phyloP scores from a whole-genome alignment of 2,797 vertebrate species.

The Remorina albescens region DNA sequence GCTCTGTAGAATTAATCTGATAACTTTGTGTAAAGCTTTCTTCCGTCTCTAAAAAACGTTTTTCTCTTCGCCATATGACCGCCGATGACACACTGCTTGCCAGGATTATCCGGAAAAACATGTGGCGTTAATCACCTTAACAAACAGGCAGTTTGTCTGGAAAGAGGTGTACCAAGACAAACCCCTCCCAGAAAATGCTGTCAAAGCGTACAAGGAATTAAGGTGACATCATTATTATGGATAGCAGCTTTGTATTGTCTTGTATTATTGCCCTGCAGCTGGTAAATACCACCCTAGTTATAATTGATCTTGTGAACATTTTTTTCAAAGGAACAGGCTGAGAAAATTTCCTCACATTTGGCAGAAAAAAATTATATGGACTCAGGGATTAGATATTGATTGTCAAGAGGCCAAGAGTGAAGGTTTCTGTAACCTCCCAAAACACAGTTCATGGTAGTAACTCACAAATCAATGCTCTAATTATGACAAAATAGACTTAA shows the following conservation, averaged over 20 bases:
- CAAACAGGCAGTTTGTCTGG: slow-evolving; percentile 60
- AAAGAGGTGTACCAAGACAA: slow-evolving; percentile 57
- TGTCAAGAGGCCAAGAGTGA: neutral
- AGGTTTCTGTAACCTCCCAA: neutral
- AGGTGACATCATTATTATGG: slow-evolving; percentile 64
- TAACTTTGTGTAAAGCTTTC: slow-evolving; percentile 5
- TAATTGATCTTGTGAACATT: slow-evolving; percentile 46
- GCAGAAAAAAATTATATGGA: neutral
- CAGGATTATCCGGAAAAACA: slow-evolving; percentile 62
- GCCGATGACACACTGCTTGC: slow-evolving; percentile 38
- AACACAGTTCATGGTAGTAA: too few relatives aligned
- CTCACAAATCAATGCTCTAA: neutral
- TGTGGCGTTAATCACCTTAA: slow-evolving; percentile 75
- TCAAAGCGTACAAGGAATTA: slow-evolving; percentile 70
- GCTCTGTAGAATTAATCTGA: neutral
- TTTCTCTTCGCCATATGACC: slow-evolving; percentile 29
- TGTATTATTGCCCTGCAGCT: slow-evolving; percentile 21
- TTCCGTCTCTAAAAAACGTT: neutral
- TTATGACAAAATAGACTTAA: neutral
- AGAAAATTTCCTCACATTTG: neutral
- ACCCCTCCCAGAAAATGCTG: slow-evolving; percentile 59
- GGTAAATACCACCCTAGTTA: slow-evolving; percentile 39
- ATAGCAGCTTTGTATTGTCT: slow-evolving; percentile 47
- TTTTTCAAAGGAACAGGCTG: neutral
- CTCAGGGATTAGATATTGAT: neutral